Percentiles rank a stretch among this genome's conserved stretches.
These are phyloP conservation scores for Aphelocoma coerulescens DNA, from an alignment of 2,113 vertebrate species.

Conservation along the genomic window DNA sequence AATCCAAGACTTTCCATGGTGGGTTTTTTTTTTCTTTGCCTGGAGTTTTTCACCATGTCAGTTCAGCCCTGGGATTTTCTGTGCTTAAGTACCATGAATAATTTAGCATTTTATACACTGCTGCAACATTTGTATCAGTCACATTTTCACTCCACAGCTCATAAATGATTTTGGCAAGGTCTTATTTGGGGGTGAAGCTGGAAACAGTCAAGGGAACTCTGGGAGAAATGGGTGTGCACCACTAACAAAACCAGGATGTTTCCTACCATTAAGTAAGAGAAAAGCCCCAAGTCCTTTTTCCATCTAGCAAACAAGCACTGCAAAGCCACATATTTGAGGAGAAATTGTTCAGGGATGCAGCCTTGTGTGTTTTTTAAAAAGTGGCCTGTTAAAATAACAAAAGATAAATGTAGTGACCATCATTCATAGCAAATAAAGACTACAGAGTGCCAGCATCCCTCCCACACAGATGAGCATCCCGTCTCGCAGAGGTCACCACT, in stretches of 20 bases:
- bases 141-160: neutral
- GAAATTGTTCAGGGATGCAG: neutral
- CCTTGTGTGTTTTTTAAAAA: neutral
- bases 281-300: neutral
- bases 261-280: neutral
- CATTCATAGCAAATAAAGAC: neutral
- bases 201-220: neutral
- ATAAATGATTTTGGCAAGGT: neutral
- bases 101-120: constrained; percentile 29
- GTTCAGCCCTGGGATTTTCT: constrained; percentile 1
- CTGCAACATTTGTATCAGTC: constrained; percentile 17
- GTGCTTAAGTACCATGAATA: constrained; percentile 15
- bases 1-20: neutral
- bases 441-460: neutral
- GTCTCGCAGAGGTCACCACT: neutral
- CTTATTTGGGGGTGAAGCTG: neutral
- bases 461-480: neutral
- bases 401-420: neutral
- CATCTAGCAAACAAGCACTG: neutral
- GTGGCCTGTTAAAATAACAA: neutral
- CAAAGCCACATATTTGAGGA: neutral
- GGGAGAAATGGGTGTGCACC: neutral
- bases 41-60: neutral
- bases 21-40: neutral
- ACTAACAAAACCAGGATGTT: neutral